phyloP scores from a whole-genome alignment of 2,113 vertebrate species.

The Caracal caracal region DNA sequence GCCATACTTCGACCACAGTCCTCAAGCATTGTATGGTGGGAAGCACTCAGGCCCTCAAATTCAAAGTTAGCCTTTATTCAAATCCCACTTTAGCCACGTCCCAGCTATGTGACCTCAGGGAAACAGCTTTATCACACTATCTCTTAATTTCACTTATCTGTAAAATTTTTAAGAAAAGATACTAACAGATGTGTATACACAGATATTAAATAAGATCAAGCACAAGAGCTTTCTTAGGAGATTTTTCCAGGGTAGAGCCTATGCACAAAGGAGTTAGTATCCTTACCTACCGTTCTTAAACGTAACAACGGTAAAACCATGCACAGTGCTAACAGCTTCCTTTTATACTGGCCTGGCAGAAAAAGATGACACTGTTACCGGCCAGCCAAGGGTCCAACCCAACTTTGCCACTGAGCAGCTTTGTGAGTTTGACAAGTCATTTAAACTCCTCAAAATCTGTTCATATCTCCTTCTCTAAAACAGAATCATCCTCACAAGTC shows the following conservation, averaged over 20 bases:
- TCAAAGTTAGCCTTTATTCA: not conserved
- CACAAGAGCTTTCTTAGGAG: not conserved
- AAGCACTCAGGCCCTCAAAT: not conserved
- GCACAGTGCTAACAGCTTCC: too few relatives aligned
- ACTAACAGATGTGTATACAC: not conserved
- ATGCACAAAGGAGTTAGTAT: not conserved
- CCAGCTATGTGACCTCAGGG: not conserved
- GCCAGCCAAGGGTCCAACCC: not conserved
- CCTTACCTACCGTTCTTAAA: not conserved
- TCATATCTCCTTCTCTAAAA: not conserved
- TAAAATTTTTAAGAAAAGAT: not conserved
- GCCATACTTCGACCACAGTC: too few relatives aligned
- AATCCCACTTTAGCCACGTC: not conserved
- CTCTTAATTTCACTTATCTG: not conserved
- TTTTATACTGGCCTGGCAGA: not conserved
- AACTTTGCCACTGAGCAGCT: not conserved
- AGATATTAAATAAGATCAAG: not conserved
- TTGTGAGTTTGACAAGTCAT: not conserved
- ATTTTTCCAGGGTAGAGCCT: not conserved
- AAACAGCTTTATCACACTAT: not conserved
- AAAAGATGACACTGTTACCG: not conserved
- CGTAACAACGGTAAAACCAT: not conserved
- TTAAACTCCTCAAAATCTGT: not conserved
- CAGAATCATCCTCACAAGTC: not conserved
- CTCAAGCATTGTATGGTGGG: fast-evolving